A percentile compares a stretch with the other conserved stretches of the same genome.
Evolutionary conservation across 2,113 vertebrate species (phyloP).

Genomic region (Tursiops truncatus): DNA sequence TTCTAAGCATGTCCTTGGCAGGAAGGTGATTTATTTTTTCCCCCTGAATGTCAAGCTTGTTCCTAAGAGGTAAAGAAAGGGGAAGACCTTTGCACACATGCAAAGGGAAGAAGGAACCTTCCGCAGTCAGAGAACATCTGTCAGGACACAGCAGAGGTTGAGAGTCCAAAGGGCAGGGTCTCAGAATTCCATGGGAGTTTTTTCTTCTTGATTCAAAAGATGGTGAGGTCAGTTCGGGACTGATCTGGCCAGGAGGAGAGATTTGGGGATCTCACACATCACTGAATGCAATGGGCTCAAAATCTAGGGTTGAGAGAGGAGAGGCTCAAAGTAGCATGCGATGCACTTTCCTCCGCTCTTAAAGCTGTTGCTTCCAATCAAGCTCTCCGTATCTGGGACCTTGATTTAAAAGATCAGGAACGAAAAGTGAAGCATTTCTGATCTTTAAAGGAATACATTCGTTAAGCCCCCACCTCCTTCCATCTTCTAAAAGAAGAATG

Average conservation of each 20-base stretch:
- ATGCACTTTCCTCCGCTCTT: not conserved
- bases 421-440: not conserved
- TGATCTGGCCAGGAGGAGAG: not conserved
- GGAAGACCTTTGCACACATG: not conserved
- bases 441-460: not conserved
- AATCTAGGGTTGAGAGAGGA: not conserved
- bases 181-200: not conserved
- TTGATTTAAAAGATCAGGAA: conserved; percentile 3
- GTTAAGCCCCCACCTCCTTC: not conserved
- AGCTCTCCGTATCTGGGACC: not conserved
- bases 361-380: not conserved
- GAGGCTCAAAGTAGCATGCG: not conserved
- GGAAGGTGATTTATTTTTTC: not conserved
- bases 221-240: not conserved
- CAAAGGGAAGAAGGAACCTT: not conserved
- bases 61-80: not conserved
- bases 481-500: not conserved
- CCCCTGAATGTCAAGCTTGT: not conserved
- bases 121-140: not conserved
- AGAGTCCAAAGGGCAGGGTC: not conserved
- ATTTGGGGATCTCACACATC: not conserved
- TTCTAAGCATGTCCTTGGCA: not conserved
- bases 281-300: not conserved
- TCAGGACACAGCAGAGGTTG: not conserved
- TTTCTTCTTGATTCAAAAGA: not conserved